Conservation (phyloP, 2,113 vertebrate species). For the Panurus biarmicus region DNA sequence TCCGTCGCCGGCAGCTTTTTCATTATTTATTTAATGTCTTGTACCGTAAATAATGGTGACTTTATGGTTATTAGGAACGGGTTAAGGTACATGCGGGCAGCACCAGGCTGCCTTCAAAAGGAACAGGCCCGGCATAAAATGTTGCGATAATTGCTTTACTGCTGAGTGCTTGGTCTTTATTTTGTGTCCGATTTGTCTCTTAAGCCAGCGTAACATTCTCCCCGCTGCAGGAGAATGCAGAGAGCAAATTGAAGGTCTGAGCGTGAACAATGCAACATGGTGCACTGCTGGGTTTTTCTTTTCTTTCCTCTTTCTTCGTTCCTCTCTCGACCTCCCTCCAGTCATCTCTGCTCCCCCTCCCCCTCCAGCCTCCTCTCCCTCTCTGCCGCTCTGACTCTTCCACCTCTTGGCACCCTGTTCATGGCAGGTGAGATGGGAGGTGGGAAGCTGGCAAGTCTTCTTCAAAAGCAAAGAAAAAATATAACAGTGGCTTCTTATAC, state of each 20-base stretch:
- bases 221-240: slow-evolving; percentile 98
- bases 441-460: not conserved
- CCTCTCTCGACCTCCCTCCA: slow-evolving; percentile 78
- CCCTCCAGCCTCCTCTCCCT: slow-evolving; percentile 65
- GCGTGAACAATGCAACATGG: slow-evolving; percentile 99
- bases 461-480: slow-evolving; percentile 27
- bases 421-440: slow-evolving; percentile 26
- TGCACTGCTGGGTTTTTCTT: slow-evolving; percentile 87
- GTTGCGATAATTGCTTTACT: slow-evolving; percentile 99
- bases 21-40: slow-evolving; percentile 98
- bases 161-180: slow-evolving; percentile 92
- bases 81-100: slow-evolving; percentile 88
- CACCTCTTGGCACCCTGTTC: slow-evolving; percentile 15
- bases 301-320: slow-evolving; percentile 79
- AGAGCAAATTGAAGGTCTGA: slow-evolving; percentile 99
- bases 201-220: slow-evolving; percentile 99
- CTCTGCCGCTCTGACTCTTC: slow-evolving; percentile 7
- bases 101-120: slow-evolving; percentile 90
- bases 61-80: slow-evolving; percentile 99
- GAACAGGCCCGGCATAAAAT: slow-evolving; percentile 93
- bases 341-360: slow-evolving; percentile 67
- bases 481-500: not conserved
- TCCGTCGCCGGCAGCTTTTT: slow-evolving; percentile 71
- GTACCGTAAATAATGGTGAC: slow-evolving; percentile 99
- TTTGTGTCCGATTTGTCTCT: slow-evolving; percentile 99